A percentile compares a stretch with the other conserved stretches of the same genome.
These are phyloP conservation scores for Pungitius pungitius DNA, from an alignment of 2,113 vertebrate genomes.

Conservation along the genomic window DNA sequence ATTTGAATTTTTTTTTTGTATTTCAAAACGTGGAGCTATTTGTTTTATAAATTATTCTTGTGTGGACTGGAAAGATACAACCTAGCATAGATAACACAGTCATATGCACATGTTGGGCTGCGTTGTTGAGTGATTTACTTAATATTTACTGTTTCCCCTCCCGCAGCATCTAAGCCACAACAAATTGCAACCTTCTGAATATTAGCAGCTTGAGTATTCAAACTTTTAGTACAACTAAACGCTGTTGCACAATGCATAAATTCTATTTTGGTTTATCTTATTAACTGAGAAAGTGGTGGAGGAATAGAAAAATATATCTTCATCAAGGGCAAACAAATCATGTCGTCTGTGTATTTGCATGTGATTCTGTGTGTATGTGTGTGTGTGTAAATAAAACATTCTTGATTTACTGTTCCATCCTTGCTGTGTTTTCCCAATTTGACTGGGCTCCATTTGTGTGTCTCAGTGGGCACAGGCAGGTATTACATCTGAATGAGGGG, in stretches of 20 bases:
- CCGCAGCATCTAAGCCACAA: neutral
- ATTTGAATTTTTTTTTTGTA: constrained; percentile 37
- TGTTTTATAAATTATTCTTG: constrained; percentile 69
- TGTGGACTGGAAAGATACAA: constrained; percentile 27
- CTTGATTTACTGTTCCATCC: neutral
- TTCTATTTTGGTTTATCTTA: neutral
- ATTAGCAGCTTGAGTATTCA: neutral
- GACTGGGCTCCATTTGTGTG: neutral
- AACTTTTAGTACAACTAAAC: neutral
- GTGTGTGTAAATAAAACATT: neutral
- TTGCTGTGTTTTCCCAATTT: constrained; percentile 13
- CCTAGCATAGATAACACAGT: neutral
- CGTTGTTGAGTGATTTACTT: neutral
- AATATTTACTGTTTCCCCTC: neutral
- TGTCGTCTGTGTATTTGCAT: neutral
- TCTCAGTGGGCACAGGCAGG: neutral
- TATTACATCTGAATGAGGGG: neutral
- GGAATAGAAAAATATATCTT: neutral
- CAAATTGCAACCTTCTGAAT: neutral
- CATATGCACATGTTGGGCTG: neutral
- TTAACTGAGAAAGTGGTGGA: neutral
- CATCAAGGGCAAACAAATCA: neutral
- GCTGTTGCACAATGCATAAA: constrained; percentile 5
- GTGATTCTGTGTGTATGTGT: neutral
- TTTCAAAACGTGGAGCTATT: constrained; percentile 46